These are phyloP conservation scores for Amphipyra tragopoginis DNA, from an alignment of 2,888 invertebrate genomes.

Conservation along the genomic window DNA sequence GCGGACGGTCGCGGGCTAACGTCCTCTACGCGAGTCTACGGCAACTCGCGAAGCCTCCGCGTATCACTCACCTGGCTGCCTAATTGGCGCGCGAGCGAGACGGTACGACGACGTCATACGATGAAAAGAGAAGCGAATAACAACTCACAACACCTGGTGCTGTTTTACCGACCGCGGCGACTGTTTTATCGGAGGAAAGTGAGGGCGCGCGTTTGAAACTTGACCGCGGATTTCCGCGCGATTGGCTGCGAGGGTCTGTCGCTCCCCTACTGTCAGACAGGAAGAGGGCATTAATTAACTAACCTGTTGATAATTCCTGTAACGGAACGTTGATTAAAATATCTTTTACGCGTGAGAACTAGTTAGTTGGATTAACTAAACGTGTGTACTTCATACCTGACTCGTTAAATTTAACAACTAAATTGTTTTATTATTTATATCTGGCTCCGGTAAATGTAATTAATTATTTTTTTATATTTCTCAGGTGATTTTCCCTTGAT, in stretches of 20 bases:
- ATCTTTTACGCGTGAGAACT: conserved; percentile 40
- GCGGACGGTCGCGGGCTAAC: conserved; percentile 83
- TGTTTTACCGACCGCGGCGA: conserved; percentile 69
- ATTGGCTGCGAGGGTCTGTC: conserved; percentile 70
- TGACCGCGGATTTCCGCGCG: conserved; percentile 83
- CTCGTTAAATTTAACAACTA: background rate
- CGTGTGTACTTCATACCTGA: background rate
- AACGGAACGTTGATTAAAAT: conserved; percentile 57
- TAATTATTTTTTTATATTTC: too few relatives aligned
- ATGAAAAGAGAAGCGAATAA: conserved; percentile 77
- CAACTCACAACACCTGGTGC: conserved; percentile 77
- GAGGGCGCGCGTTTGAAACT: conserved; percentile 74
- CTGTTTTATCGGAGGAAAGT: conserved; percentile 66
- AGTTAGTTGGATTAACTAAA: conserved; percentile 3
- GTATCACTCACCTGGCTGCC: conserved; percentile 74
- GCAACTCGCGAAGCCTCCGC: conserved; percentile 62
- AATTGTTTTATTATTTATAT: background rate
- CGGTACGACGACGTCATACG: conserved; percentile 67
- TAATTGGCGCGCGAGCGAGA: conserved; percentile 81
- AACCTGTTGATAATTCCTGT: conserved; percentile 54
- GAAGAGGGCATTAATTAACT: conserved; percentile 67
- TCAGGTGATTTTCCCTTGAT: too few relatives aligned
- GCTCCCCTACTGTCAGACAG: conserved; percentile 66
- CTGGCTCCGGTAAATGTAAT: background rate
- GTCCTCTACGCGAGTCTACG: conserved; percentile 68